A percentile compares a stretch with the other conserved stretches of the same genome.
Evolutionary conservation across 2,797 vertebrate species (phyloP).

Genomic region (Limnodromus scolopaceus): DNA sequence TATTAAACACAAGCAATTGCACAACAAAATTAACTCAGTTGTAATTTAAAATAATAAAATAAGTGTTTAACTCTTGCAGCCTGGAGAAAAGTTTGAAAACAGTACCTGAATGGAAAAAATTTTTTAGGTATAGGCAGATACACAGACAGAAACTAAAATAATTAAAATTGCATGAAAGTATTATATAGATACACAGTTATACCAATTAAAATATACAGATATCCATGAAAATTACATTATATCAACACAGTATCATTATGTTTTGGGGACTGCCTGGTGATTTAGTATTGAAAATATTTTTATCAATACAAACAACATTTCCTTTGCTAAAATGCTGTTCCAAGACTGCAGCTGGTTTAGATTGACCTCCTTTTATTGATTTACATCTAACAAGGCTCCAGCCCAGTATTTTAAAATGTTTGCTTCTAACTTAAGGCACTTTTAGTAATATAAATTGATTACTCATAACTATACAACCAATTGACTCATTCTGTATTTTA

Average conservation of each 20-base stretch:
- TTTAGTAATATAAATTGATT: constrained; percentile 56
- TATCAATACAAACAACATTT: constrained; percentile 60
- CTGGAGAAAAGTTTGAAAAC: background rate
- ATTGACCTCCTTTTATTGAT: constrained; percentile 51
- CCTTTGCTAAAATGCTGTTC: constrained; percentile 38
- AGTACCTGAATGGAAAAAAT: background rate
- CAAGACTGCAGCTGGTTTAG: constrained; percentile 7
- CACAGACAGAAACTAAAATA: background rate
- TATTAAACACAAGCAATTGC: constrained; percentile 21
- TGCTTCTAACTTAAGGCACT: constrained; percentile 45
- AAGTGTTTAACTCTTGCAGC: background rate
- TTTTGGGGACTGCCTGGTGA: background rate
- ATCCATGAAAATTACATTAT: constrained; percentile 11
- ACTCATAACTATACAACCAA: constrained; percentile 38
- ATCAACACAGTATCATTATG: background rate
- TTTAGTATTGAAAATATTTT: constrained; percentile 36
- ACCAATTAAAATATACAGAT: background rate
- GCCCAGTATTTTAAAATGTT: constrained; percentile 33
- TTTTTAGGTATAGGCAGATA: background rate
- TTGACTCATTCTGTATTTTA: constrained; percentile 55
- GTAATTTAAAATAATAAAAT: constrained; percentile 19
- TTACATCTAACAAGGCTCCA: constrained; percentile 38
- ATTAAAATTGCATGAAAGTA: constrained; percentile 1
- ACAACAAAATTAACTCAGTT: background rate
- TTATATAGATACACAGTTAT: background rate